phyloP scores from a whole-genome alignment of 2,797 vertebrate species.

The Sitta carolinensis region DNA sequence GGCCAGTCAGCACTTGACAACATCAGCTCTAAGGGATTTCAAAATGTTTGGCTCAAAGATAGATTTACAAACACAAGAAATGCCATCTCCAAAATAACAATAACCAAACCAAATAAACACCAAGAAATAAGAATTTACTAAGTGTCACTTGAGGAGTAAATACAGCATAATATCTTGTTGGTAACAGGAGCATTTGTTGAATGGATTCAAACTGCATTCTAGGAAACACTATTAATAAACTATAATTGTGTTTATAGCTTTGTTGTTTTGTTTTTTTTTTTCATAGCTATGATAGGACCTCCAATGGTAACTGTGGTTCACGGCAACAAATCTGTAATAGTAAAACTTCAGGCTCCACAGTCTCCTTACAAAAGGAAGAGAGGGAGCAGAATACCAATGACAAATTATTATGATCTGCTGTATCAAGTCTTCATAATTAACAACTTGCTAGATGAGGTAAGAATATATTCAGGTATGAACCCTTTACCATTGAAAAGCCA shows the following conservation, averaged over 20 bases:
- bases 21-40: neutral
- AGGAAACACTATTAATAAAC: neutral
- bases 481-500: neutral
- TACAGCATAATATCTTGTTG: neutral
- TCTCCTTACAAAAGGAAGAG: constrained; percentile 60
- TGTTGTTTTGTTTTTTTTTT: neutral
- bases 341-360: constrained; percentile 62
- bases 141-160: neutral
- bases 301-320: constrained; percentile 48
- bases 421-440: constrained; percentile 71
- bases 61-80: neutral
- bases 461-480: neutral
- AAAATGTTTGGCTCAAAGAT: neutral
- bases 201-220: neutral
- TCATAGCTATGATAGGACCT: constrained; percentile 70
- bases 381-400: constrained; percentile 57
- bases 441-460: constrained; percentile 67
- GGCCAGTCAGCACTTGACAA: neutral
- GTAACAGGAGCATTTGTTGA: neutral
- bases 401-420: constrained; percentile 67
- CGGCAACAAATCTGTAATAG: constrained; percentile 38
- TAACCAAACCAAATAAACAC: neutral
- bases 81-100: neutral
- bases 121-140: neutral
- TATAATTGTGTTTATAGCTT: neutral